A percentile compares a stretch with the other conserved stretches of the same genome.
Evolutionary conservation across 2,113 vertebrate species (phyloP).

Genomic region (Nerophis lumbriciformis): DNA sequence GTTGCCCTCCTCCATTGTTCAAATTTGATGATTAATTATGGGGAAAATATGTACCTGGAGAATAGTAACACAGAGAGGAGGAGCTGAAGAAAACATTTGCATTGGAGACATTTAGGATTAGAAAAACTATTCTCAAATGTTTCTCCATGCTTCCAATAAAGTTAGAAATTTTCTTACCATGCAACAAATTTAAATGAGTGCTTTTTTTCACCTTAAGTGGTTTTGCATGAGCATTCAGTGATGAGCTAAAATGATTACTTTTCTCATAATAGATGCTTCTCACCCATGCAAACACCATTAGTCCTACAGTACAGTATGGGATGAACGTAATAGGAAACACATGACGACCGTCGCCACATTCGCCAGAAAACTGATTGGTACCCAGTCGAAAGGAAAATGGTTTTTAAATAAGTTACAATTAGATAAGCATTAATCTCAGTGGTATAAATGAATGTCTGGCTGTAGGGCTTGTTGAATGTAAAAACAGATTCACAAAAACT

Average conservation of each 20-base stretch:
- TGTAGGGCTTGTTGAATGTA: constrained; percentile 81
- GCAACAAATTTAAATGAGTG: constrained; percentile 29
- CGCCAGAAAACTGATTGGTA: constrained; percentile 74
- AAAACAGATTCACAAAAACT: constrained; percentile 82
- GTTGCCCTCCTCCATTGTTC: constrained; percentile 38
- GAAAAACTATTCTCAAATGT: constrained; percentile 10
- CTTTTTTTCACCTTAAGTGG: constrained; percentile 23
- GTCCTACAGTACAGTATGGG: constrained; percentile 10
- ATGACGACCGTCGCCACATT: constrained; percentile 32
- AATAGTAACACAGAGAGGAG: constrained; percentile 3
- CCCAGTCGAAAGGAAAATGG: constrained; percentile 78
- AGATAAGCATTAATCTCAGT: constrained; percentile 82
- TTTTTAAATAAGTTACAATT: constrained; percentile 86
- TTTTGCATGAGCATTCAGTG: constrained; percentile 10
- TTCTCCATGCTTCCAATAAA: constrained; percentile 21
- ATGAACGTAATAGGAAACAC: constrained; percentile 4
- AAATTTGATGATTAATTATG: constrained; percentile 57
- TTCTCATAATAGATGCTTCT: constrained; percentile 24
- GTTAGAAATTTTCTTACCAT: constrained; percentile 18
- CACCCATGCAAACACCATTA: constrained; percentile 1
- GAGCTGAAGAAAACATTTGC: constrained; percentile 3
- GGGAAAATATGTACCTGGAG: constrained; percentile 24
- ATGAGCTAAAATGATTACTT: constrained; percentile 39
- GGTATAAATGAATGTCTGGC: constrained; percentile 81
- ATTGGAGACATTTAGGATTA: constrained; percentile 13